Evolutionary conservation across 2,113 vertebrate genomes (phyloP).

Genomic region (Sula dactylatra): DNA sequence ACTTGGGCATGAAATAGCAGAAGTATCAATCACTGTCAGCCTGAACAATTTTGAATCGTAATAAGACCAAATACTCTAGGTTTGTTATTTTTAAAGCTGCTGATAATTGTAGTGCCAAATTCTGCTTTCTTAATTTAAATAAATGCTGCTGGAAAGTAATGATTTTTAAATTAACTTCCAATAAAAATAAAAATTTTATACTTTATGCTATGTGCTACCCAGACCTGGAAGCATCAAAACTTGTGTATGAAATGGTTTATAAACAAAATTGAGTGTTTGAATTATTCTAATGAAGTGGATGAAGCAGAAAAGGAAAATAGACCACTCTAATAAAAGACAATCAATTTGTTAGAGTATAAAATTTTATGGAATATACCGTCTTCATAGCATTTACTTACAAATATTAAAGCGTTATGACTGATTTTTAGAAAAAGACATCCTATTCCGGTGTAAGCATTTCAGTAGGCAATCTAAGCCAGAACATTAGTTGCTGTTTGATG

Average conservation of each 20-base stretch:
- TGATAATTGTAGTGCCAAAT: neutral
- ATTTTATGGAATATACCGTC: neutral
- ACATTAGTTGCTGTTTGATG: neutral
- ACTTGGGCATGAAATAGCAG: rapidly evolving
- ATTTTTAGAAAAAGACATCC: neutral
- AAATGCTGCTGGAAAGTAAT: neutral
- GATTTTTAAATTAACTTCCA: neutral
- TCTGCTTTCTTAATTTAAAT: neutral
- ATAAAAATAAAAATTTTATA: neutral
- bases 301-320: neutral
- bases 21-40: neutral
- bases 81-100: neutral
- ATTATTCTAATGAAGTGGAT: neutral
- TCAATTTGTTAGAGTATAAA: neutral
- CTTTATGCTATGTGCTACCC: neutral
- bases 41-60: neutral
- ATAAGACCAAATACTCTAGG: neutral
- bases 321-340: neutral
- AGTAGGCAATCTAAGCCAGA: neutral
- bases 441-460: neutral
- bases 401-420: neutral
- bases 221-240: neutral
- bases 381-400: neutral
- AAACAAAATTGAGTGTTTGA: neutral
- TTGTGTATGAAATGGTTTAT: neutral